Evolutionary conservation across 2,888 invertebrate species (phyloP).

Genomic region (Acronicta leporina): DNA sequence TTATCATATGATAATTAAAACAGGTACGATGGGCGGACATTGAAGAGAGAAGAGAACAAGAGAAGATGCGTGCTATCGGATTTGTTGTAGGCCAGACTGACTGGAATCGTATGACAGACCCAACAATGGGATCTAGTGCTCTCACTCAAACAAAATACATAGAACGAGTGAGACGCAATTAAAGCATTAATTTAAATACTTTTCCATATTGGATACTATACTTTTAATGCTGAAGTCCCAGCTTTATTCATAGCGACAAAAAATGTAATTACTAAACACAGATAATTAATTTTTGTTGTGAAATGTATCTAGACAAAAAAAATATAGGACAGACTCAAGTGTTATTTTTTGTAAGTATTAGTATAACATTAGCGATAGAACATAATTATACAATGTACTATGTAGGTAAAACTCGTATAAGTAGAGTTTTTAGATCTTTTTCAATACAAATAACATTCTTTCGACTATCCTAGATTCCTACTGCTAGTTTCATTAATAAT

Average conservation of each 20-base stretch:
- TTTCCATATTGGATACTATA: neutral
- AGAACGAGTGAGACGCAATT: constrained; percentile 87
- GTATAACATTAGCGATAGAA: no score
- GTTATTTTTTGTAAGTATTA: no score
- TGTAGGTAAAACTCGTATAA: no score
- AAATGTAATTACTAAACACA: no score
- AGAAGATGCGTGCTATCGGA: constrained; percentile 97
- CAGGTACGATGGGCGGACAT: constrained; percentile 99
- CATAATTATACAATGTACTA: no score
- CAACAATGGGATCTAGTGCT: constrained; percentile 95
- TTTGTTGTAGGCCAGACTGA: constrained; percentile 99
- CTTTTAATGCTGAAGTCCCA: constrained; percentile 4
- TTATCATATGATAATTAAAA: constrained; percentile 83
- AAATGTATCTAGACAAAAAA: neutral
- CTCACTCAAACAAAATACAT: constrained; percentile 98
- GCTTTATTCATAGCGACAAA: neutral
- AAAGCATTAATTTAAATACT: constrained; percentile 8
- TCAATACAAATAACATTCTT: no score
- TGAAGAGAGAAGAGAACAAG: constrained; percentile 97
- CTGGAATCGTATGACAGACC: constrained; percentile 98
- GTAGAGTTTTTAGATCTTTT: no score
- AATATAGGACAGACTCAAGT: neutral
- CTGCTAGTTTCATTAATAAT: no score
- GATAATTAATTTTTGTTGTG: neutral
- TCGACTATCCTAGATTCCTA: no score